Percentiles rank a stretch among this genome's conserved stretches.
phyloP scores from a whole-genome alignment of 2,113 vertebrate genomes.

The Grantiella picta region DNA sequence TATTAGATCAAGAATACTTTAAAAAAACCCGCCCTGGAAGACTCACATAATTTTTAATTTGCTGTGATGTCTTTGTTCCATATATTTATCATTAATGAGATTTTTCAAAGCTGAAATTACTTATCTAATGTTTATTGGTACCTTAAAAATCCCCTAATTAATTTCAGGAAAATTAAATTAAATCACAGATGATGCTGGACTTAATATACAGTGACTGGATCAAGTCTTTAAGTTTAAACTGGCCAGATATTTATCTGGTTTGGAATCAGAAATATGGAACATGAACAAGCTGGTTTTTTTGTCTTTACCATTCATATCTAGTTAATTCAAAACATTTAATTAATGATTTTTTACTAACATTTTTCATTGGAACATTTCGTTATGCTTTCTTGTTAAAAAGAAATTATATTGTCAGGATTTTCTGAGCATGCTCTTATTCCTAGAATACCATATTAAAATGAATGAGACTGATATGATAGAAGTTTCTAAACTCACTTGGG shows the following conservation, averaged over 20 bases:
- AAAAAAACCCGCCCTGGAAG: background rate
- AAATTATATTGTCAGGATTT: background rate
- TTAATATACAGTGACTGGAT: background rate
- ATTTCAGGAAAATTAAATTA: constrained; percentile 14
- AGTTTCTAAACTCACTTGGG: background rate
- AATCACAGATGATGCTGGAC: background rate
- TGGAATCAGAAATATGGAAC: background rate
- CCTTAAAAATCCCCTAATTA: constrained; percentile 4
- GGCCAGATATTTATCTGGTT: background rate
- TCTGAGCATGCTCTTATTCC: background rate
- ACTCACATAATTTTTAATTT: background rate
- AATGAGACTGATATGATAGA: background rate
- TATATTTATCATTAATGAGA: background rate
- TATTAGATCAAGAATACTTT: constrained; percentile 7
- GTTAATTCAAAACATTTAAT: background rate
- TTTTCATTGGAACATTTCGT: background rate
- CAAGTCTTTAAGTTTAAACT: background rate
- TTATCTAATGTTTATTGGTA: background rate
- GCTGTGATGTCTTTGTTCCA: background rate
- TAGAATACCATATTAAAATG: background rate
- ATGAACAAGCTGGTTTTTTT: background rate
- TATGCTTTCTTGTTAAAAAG: background rate
- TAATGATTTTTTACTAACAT: background rate
- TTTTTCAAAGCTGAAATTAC: background rate
- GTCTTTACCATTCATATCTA: background rate